Evolutionary conservation across 2,113 vertebrate genomes (phyloP), one percentile per base, ranked within the genome.

Genomic region (Thalassarche chlororhynchos): DNA sequence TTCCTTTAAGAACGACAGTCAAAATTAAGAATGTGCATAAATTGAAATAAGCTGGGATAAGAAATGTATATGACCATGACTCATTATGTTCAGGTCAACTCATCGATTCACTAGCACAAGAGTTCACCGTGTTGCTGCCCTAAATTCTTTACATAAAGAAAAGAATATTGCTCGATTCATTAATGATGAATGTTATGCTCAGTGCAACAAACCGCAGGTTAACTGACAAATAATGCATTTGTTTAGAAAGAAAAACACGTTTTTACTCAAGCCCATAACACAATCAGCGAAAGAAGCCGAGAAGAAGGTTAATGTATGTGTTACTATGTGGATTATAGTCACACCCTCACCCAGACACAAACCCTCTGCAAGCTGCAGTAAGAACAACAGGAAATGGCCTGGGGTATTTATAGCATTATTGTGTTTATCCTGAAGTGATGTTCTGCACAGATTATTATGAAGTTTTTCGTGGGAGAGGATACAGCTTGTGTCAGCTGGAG

Each of bases 381-480:
- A 98, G 93, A 98, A 98, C 96, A 98, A 98, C 98, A 98, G 98
- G 98, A 98, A 98, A 98, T 60, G 96, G 98, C 97, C 96, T 8
- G 28, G 90, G 79, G 91, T 97, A 89, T 98, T 98, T 98, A 98
- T 97, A 98, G 98, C 96, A 94, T 94, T 96, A 97, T 82, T 97
- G 96, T 98, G 97, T 98, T 98, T 98, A 97, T 98, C 98, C 98
- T 90, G 65, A 97, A 97, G 97, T 97, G 97, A 97, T 97, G 94
- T 97, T 98, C 94, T 98, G 97, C 95, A 98, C 93, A 97, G 95
- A 98, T 98, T 94, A 93, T 90, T 24, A 84, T 92, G 93, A 95
- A 93, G 89, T 36, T 90, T 97, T 95, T 97, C 18, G 14, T 78
- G 94, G 96, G 94, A 98, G 96, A 97, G 81, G 87, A 94, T 64